Evolutionary conservation across 1,140 invertebrate genomes (phyloP).

Genomic region (Drosophila pectinifera): DNA sequence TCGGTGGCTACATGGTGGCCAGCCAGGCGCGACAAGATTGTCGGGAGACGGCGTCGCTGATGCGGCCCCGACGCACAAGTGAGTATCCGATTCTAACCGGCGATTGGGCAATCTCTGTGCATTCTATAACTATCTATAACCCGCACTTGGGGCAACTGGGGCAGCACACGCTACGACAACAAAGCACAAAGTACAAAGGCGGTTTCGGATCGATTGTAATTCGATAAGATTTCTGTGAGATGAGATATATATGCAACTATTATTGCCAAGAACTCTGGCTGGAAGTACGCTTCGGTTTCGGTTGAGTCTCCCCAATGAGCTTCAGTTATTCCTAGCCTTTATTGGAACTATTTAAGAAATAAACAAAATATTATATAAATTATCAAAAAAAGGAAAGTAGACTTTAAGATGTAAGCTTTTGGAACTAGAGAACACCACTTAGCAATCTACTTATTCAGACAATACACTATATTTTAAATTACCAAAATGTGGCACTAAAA

Average conservation of each 20-base stretch:
- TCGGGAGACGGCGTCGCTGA: slow-evolving; percentile 42
- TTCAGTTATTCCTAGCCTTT: no score
- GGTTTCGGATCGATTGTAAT: slow-evolving; percentile 16
- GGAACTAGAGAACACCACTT: background rate
- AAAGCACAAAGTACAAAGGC: slow-evolving; percentile 60
- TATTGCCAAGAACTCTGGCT: background rate
- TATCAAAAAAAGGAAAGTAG: no score
- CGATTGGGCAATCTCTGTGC: slow-evolving; percentile 21
- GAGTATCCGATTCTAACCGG: slow-evolving; percentile 54
- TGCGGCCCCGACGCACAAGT: slow-evolving; percentile 82
- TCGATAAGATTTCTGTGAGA: background rate
- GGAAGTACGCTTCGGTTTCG: background rate
- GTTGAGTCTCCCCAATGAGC: background rate
- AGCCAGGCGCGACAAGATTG: slow-evolving; percentile 52
- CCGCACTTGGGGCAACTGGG: slow-evolving; percentile 13
- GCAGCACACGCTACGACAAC: slow-evolving; percentile 12
- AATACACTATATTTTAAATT: background rate
- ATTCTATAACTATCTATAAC: slow-evolving; percentile 31
- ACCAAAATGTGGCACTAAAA: no score
- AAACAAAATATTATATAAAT: no score
- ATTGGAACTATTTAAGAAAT: no score
- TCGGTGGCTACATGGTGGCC: slow-evolving; percentile 76
- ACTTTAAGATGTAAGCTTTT: background rate
- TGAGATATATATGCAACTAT: slow-evolving; percentile 6
- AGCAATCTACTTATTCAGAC: no score